Percentiles rank a stretch among this genome's conserved stretches.
Conservation (phyloP, 2,797 vertebrate species). For the Limnodromus scolopaceus region DNA sequence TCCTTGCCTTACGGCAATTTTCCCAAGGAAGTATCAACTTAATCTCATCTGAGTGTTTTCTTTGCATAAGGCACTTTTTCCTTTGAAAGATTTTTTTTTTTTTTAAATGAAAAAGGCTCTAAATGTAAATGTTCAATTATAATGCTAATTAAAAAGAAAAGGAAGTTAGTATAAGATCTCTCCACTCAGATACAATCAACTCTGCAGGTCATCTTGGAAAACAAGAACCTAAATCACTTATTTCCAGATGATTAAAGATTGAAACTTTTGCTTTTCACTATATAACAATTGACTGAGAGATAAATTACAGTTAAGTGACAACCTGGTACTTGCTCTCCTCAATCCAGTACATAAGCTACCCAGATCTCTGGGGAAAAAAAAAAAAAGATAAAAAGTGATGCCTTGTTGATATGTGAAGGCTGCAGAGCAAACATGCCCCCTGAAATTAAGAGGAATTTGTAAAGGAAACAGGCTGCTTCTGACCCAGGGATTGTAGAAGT, state of each 20-base stretch:
- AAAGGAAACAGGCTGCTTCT: background rate
- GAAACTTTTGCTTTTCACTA: background rate
- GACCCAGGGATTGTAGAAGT: background rate
- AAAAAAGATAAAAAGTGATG: background rate
- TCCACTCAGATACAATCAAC: background rate
- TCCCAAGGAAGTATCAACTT: background rate
- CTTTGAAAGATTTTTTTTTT: background rate
- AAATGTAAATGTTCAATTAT: background rate
- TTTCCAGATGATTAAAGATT: conserved; percentile 5
- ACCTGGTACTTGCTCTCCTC: background rate
- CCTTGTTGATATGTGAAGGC: background rate
- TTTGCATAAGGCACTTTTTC: background rate
- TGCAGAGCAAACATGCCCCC: background rate
- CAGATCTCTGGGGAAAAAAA: background rate
- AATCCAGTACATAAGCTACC: background rate
- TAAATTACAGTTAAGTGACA: background rate
- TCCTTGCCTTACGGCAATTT: background rate
- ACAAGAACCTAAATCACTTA: background rate
- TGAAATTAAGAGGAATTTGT: background rate
- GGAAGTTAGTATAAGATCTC: background rate
- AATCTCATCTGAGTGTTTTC: background rate
- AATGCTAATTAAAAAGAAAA: background rate
- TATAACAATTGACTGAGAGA: background rate
- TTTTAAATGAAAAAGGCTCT: background rate
- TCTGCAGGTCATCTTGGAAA: background rate